phyloP scores from a whole-genome alignment of 2,888 invertebrate species.

The Diplolepis rosae region DNA sequence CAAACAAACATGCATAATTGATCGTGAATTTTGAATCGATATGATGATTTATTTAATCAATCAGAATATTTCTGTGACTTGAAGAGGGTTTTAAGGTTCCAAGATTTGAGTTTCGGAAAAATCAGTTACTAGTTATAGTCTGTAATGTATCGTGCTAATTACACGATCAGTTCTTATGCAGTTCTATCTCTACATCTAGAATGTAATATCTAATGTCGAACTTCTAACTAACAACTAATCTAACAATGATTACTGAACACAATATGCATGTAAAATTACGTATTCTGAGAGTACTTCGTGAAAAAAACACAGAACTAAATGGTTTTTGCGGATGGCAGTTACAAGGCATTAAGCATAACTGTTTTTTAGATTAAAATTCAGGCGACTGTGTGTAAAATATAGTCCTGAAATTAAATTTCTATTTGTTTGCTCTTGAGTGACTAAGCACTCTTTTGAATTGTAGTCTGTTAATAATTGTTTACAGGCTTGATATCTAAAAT shows the following conservation, averaged over 20 bases:
- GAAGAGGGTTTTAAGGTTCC: slow-evolving; percentile 29
- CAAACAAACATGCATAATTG: slow-evolving; percentile 25
- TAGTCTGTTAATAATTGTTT: too few relatives aligned
- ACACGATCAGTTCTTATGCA: slow-evolving; percentile 19
- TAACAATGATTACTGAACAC: slow-evolving; percentile 4
- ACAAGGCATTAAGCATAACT: too few relatives aligned
- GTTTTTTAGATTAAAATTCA: background rate
- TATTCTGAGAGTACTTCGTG: background rate
- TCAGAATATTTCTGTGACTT: background rate
- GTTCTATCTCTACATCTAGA: background rate
- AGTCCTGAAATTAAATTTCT: background rate
- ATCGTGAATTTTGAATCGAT: slow-evolving; percentile 1
- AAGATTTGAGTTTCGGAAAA: slow-evolving; percentile 21
- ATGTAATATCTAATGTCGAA: background rate
- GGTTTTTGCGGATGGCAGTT: too few relatives aligned
- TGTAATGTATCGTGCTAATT: background rate
- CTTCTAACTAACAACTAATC: background rate
- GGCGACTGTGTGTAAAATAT: background rate
- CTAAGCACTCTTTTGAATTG: too few relatives aligned
- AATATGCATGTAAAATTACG: background rate
- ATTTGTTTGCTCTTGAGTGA: background rate
- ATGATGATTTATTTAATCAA: background rate
- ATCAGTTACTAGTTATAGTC: background rate
- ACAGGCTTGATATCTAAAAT: background rate
- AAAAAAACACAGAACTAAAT: background rate